Base-by-base conservation (phyloP, 1,140 invertebrate genomes). In the Calliopsis andreniformis region DNA sequence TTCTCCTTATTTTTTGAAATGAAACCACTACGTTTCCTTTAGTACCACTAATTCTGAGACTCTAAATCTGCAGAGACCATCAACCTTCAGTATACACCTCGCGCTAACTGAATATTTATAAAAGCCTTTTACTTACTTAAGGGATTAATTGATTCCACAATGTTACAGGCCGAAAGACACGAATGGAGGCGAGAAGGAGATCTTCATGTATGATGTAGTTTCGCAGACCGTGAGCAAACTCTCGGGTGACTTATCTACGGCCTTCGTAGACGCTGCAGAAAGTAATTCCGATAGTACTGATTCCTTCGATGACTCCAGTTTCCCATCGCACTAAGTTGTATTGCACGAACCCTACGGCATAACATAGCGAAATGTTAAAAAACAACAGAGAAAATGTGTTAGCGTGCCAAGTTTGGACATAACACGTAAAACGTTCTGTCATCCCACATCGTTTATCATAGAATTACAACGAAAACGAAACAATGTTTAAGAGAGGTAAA, bases 201-300 rank as follows among this genome's bases (percentile, higher is more conserved):
- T 97, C 76, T 97, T 94, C 89, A 97, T 97, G 96, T 97, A 96
- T 87, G 96, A 97, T 84, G 94, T 96, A 12, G 89, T 92, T 53
- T 94, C 94, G 0, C 89, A 94, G 79, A 93, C 90, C 67, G 94
- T 95, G 35, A 96, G 93, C 91, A 96, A 94, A 89, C 90, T 95
- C 18, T 93, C 93, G 49, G 95, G 95, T 2, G 95, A 96, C 83
- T 91, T 97, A 25, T 96, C 96, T 1, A 94, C 95, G 55, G 95
- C 96, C 49, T 97, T 97, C 84, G 96, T 97, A 7, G 95, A 96
- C 87, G 96, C 96, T 45, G 96, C 96, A 49, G 95, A 96, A 90
- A 96, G 96, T 79, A 96, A 96, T 88, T 94, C 95, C n/a, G 92
- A 94, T 63, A 94, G 83, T 71, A 83, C 86, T 16, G 90, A 91